Base-by-base conservation (phyloP, 2,888 invertebrate species). In the Phyllotreta striolata region DNA sequence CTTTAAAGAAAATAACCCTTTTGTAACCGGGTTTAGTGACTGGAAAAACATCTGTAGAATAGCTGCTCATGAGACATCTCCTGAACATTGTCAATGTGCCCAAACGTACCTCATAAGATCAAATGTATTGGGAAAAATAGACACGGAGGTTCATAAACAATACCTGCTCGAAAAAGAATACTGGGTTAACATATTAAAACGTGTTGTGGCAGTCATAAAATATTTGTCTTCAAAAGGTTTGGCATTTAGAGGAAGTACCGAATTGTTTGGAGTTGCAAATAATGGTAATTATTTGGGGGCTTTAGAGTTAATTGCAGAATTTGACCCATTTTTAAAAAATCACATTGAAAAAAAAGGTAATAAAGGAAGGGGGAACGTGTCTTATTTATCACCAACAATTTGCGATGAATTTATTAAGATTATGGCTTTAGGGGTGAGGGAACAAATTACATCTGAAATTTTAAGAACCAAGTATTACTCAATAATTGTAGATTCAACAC, bases 321-420 rank as follows among this genome's bases (percentile, higher is more conserved):
- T 72, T 59, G 75, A 77, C 66, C 70, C 73, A 5, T 78, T 77
- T 62, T 57, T 77, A 44, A 59, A 44, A n/a, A 56, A 65, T 43
- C 76, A 77, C 65, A 66, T 77, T 39, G 38, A 63, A 56, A 68
- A 69, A 57, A 14, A 8, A 41, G 55, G 54, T 67, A 70, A 57
- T 9, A 12, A 46, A 38, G 61, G 41, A 43, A 37, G 41, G n/a
- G 51, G 51, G 12, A 51, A 10, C 12, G 35, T 35, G 6, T 49
- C 51, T 34, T 51, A 51, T 37, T 37, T 51, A n/a, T 51, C 51
- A n/a, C 7, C 1, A 35, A n/a, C 35, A 35, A 51, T 35, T n/a
- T 51, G 51, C 10, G 37, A 37, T 7, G 51, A 51, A 51, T 51
- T 35, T 35, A 10, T 51, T 51, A 10, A n/a, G 9, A 3, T n/a